Base-by-base conservation (phyloP, 2,113 vertebrate species). In the Calyptomena viridis region DNA sequence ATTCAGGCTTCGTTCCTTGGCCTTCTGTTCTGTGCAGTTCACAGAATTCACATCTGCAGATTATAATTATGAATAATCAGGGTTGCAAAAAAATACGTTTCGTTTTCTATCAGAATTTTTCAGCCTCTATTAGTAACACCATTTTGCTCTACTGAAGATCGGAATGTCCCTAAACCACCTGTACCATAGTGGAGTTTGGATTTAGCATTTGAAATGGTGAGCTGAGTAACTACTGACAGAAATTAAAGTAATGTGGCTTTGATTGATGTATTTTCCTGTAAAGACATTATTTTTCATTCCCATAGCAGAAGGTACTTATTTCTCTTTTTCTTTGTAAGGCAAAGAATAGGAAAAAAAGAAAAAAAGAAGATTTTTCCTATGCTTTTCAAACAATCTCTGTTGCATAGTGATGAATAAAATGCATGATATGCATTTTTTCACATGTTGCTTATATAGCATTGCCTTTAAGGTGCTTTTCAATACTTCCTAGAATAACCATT, bases 21-120 rank as follows among this genome's bases (percentile, higher is more conserved):
- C 91, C 71, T 95, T 87, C 91, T 94, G 59, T 91, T 95, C 79
- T 63, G 15, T 47, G 53, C 14, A 78, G 44, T 75, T 90, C 64
- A 87, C 28, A 33, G 30, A 72, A 47, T 64, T 84, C 10, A 4
- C 69, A 64, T 40, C 59, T 83, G 19, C 35, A 83, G 52, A 72
- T 37, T 44, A 59, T 39, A 21, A 62, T 86, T 53, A 71, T 37
- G 37, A 83, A 64, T 47, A 47, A 79, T 68, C 28, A 60, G n/a
- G 12, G 20, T 47, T 91, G 40, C 12, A 53, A 58, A 87, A 82
- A 17, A 77, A 79, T 47, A 22, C 35, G 33, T 87, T 85, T 80
- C 79, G 44, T 8, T 74, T 77, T 31, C 27, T 42, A 63, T 83
- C 27, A 64, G 69, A 62, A 52, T 33, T 59, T 72, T 93, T 87